Evolutionary conservation across 2,797 vertebrate species (phyloP), one percentile per base, ranked within the genome.

Genomic region (Iguana delicatissima): DNA sequence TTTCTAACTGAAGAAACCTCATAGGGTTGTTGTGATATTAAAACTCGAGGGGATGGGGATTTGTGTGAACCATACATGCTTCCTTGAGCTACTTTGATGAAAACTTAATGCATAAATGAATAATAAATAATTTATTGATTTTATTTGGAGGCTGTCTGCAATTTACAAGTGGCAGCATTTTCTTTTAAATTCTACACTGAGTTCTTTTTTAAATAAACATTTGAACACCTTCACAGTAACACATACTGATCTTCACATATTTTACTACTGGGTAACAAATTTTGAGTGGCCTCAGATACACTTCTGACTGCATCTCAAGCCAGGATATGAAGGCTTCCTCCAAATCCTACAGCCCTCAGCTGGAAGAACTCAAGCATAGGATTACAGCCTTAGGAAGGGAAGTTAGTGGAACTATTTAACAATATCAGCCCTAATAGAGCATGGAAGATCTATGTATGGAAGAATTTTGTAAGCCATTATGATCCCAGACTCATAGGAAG

Each of bases 171-270:
- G 42, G 22, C 1, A 76, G 10, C 13, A 42, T 42, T 89, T 73
- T 89, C 3, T 42, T 20, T 89, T 20, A 87, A 93, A 92, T 92
- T 89, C 91, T 69, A 86, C 42, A 42, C 83, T 94, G 85, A 0
- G 20, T 87, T 83, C 89, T 57, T 42, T 89, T 57, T 87, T 42
- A 92, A 81, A 67, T 59, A 93, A 91, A 69, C 57, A 86, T 50
- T 64, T 46, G 6, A 88, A 57, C 82, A 50, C 80, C 86, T 89
- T 88, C 50, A 79, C 9, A 24, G 12, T 76, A 38, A 89, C 77
- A 73, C 18, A 50, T 22, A 89, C 87, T 90, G 46, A 85, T 74
- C 64, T 72, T 20, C 42, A 38, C 80, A 57, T 67, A 16, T 85
- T 20, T 55, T n/a, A 57, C 20, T 26, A 86, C 20, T 32, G 24